Conservation (phyloP, 2,797 vertebrate species). For the Dicrostonyx torquatus region DNA sequence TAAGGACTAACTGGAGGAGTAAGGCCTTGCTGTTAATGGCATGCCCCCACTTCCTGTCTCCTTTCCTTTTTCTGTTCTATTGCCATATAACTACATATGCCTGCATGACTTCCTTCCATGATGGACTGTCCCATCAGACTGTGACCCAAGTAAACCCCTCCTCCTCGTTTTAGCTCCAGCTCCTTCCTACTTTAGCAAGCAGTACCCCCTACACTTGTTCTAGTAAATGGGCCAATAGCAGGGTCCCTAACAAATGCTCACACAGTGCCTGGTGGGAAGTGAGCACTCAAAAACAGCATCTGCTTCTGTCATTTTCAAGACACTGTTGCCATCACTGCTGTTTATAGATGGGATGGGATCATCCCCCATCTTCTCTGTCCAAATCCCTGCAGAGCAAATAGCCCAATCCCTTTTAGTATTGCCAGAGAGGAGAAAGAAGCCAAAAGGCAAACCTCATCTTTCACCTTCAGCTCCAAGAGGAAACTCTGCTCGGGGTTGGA, state of each 20-base stretch:
- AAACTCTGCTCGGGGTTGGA: background rate
- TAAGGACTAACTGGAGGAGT: background rate
- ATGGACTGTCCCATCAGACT: background rate
- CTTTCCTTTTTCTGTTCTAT: background rate
- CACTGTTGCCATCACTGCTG: fast-evolving
- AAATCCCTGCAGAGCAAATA: background rate
- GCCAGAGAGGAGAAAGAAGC: background rate
- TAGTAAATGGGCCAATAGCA: background rate
- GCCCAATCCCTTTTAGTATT: background rate
- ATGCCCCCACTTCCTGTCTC: background rate
- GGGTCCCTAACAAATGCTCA: background rate
- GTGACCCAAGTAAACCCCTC: background rate
- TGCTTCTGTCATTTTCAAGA: background rate
- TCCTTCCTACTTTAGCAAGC: background rate
- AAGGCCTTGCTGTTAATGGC: background rate
- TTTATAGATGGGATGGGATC: background rate
- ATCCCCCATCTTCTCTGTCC: background rate
- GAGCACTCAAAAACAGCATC: background rate
- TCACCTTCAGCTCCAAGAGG: background rate
- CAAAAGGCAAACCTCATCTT: background rate
- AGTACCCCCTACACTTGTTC: background rate
- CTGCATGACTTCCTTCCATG: background rate
- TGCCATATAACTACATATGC: background rate
- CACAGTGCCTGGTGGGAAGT: background rate
- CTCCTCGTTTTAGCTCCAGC: background rate